Evolutionary conservation across 2,113 vertebrate genomes (phyloP), one percentile per base, ranked within the genome.

Genomic region (Phocoena sinus): DNA sequence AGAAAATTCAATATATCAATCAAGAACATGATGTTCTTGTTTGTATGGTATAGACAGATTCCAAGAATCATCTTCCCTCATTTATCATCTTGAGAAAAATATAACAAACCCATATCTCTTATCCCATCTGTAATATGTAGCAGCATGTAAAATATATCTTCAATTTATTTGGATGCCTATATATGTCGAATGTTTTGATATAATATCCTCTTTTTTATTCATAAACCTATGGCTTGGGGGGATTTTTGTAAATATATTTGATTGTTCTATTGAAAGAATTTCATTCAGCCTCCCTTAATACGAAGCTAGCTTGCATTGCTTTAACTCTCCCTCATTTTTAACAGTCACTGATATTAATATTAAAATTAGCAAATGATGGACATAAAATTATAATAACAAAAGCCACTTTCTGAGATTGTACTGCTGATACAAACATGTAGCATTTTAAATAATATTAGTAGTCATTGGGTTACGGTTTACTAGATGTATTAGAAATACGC

Each of bases 71-170:
- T 70, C 33, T 58, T 95, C 3, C 21, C 14, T 76, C 63, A 84
- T 94, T 95, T 96, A 89, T 94, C n/a, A 88, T 68, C 31, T 93
- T 91, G 53, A 79, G 38, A 60, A 95, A 89, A 89, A n/a, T 73
- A 90, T 60, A 85, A 6, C 12, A 95, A 96, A 76, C 5, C 1
- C 3, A 3, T 89, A 80, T 91, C 26, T 53, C n/a, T 91, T 82
- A 85, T 86, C 15, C n/a, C 62, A 91, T 60, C 14, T 18, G 33
- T 70, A 44, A 62, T 60, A 71, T 83, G n/a, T 89, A 87, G 74
- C 2, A 60, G 23, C 9, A 87, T 88, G 25, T 44, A 91, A 82
- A 98, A 95, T 91, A 20, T 60, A 94, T 89, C 11, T 97, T 97
- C 38, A 81, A 73, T 97, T 95, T 89, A 95, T 96, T 90, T 94